These are phyloP conservation scores for Loxodonta africana DNA, from an alignment of 2,113 vertebrate species.

Conservation along the genomic window DNA sequence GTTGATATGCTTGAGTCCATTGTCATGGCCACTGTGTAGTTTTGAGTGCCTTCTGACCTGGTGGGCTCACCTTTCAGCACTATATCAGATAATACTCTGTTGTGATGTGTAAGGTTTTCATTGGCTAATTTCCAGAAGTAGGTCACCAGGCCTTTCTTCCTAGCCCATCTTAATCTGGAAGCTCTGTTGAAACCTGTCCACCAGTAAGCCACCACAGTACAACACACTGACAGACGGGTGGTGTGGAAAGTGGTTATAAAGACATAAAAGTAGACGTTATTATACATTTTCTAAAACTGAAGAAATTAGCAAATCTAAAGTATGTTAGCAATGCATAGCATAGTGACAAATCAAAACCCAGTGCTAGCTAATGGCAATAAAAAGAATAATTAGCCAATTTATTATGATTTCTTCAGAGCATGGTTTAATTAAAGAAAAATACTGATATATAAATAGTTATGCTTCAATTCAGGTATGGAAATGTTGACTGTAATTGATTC, in stretches of 20 bases:
- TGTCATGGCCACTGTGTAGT: neutral
- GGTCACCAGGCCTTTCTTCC: neutral
- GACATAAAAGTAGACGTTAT: neutral
- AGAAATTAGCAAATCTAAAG: neutral
- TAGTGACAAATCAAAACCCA: neutral
- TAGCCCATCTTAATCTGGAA: neutral
- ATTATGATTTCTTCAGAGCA: neutral
- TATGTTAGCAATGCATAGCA: neutral
- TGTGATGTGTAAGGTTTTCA: neutral
- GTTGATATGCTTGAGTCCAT: neutral
- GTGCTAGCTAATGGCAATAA: neutral
- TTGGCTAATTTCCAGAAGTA: neutral
- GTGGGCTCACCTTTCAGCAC: neutral
- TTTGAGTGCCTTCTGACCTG: neutral
- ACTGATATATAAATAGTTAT: constrained; percentile 23
- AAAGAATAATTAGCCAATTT: neutral
- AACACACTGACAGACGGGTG: neutral
- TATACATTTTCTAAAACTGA: neutral
- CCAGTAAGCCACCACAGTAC: neutral
- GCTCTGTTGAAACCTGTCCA: too few relatives aligned
- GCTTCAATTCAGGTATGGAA: neutral
- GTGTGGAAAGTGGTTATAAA: neutral
- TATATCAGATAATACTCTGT: neutral
- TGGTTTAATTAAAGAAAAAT: constrained; percentile 13
- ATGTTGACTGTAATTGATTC: neutral